Evolutionary conservation across 2,888 invertebrate species (phyloP), one percentile per base, ranked within the genome.

Genomic region (Drosophila multiciliata): DNA sequence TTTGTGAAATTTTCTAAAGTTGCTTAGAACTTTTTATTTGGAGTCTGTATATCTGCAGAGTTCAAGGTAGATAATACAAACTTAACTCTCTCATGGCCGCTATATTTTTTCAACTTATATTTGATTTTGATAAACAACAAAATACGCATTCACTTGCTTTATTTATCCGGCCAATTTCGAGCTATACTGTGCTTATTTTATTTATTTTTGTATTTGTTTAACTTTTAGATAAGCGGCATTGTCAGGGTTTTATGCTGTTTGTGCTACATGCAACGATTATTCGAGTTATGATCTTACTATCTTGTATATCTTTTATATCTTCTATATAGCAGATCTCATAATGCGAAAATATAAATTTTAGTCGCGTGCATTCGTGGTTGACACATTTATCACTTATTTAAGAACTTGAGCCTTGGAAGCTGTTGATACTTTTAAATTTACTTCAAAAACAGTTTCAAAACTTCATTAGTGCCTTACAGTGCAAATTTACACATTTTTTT

Each of bases 51-150:
- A n/a, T 9, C 26, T 50, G 38, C 17, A 4, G 23, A 68, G 54
- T 62, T 64, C 53, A 64, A 61, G 58, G 49, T 40, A 52, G 49
- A 55, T 50, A 52, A 49, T 52, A 36, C 26, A 12, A 33, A 38
- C n/a, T 66, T 53, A 76, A 78, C 72, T 80, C 32, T 36, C 54
- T 53, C 72, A 81, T 57, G 78, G 78, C 42, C 78, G 29, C 26
- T 50, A 53, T 54, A 45, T 61, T 60, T 68, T 45, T 32, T 62
- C 49, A 63, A 57, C 61, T 61, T 50, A 63, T 67, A 52, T 49
- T 38, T 49, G 29, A 48, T 20, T 32, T 48, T 72, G 67, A 64
- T 69, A 78, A 64, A 32, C 49, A 62, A 64, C 58, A 57, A 50
- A 53, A 48, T 53, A 75, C 33, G 55, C 53, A 69, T 33, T 40